Conservation (phyloP, 2,888 invertebrate genomes). For the Heterodera filipjevi region DNA sequence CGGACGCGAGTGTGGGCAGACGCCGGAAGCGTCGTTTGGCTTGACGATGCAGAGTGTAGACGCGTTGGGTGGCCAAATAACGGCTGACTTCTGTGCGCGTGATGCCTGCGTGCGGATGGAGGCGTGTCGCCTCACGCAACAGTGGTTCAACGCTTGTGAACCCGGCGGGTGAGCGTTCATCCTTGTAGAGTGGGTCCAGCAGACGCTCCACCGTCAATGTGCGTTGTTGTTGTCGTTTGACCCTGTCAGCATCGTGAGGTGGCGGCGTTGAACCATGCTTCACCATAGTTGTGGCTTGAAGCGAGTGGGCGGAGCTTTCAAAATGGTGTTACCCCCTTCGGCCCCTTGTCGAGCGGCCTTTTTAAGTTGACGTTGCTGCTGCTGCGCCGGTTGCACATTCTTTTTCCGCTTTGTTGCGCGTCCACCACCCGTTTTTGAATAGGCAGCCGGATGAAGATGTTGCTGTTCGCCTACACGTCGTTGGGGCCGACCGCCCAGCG, state of each 20-base stretch:
- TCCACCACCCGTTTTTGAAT: neutral
- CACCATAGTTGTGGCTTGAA: neutral
- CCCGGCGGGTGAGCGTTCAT: conserved; percentile 19
- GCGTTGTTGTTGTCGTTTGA: too few relatives aligned
- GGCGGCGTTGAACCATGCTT: too few relatives aligned
- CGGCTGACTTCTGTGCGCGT: conserved; percentile 24
- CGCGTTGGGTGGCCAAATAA: conserved; percentile 12
- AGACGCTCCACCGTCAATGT: neutral
- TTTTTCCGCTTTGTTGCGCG: neutral
- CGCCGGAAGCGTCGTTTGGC: conserved; percentile 13
- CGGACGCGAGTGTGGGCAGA: conserved; percentile 20
- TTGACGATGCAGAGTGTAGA: conserved; percentile 30
- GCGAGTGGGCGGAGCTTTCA: too few relatives aligned
- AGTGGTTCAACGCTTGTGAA: conserved; percentile 13
- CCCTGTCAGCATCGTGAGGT: too few relatives aligned
- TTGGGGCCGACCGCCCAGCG: neutral
- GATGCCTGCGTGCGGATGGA: neutral
- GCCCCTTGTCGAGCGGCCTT: too few relatives aligned
- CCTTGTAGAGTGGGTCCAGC: conserved; percentile 24
- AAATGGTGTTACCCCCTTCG: too few relatives aligned
- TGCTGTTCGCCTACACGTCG: neutral
- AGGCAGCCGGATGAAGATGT: too few relatives aligned
- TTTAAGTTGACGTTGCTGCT: too few relatives aligned
- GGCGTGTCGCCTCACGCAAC: conserved; percentile 11
- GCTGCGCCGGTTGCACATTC: neutral